Evolutionary conservation across 2,888 invertebrate genomes (phyloP), one percentile per base, ranked within the genome.

Genomic region (Nephrotoma appendiculata): DNA sequence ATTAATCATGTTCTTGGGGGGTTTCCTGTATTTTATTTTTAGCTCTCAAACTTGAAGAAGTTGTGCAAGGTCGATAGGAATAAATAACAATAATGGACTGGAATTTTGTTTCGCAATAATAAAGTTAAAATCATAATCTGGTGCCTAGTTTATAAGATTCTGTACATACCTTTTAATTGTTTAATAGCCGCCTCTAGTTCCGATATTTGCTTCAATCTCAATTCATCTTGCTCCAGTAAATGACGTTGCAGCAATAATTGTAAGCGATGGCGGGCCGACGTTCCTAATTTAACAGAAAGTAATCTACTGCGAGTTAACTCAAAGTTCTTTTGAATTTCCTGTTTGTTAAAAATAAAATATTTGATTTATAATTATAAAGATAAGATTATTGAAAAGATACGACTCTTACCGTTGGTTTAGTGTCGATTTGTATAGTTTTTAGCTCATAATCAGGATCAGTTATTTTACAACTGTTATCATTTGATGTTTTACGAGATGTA

Each of bases 251-350:
- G 89, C 31, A 92, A 87, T 9, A 91, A 89, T 52, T 91, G 87
- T 41, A 92, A 88, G 83, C 91, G 90, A 88, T 92, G 92, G 83
- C 91, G 90, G 86, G 90, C 90, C 87, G 90, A 91, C 15, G 91
- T 90, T 83, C 91, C 91, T 87, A 92, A 89, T 5, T 91, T 90
- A 48, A 91, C 89, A 86, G 90, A 90, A 87, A 90, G 90, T 88
- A 92, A 88, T 86, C 90, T 90, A 87, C 90, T 91, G 12, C 91
- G 90, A 87, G 91, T 89, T 2, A 90, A 89, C 88, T 92, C 92
- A 87, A 91, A 88, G 89, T 92, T 91, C 87, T 91, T 90, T 89
- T 91, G 91, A 83, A 92, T 91, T 87, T 92, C 91, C 91, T 91
- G 86, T 19, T 12, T 5, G 19, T 87, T n/a, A 86, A 85, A 57